Base-by-base conservation (phyloP, 2,888 invertebrate genomes). In the Pediacus dermestoides region DNA sequence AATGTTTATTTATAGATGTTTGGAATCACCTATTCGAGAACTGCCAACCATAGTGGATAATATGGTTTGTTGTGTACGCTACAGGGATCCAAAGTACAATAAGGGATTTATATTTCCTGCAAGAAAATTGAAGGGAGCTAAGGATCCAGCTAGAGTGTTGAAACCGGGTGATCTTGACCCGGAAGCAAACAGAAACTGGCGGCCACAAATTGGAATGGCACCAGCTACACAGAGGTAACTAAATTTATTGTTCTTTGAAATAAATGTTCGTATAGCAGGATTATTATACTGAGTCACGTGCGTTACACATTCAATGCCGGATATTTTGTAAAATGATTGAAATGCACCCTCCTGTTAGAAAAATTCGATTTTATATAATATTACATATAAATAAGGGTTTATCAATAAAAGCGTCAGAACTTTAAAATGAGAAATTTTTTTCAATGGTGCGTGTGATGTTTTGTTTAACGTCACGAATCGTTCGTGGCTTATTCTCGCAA, bases 101-200 rank as follows among this genome's bases (percentile, higher is more conserved):
- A 74, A 74, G 2, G 82, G 80, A 55, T 88, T 79, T 66, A 73
- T 88, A 25, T 94, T 89, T 70, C 82, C 83, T n/a, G 84, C 94
- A 23, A 73, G 71, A 11, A 72, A 81, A 37, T 74, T 86, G 18
- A 71, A 77, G 40, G 78, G 78, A 2, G 86, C 79, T 10, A 74
- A 75, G 38, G 81, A 85, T 52, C 89, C 94, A 1, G 76, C 80
- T 0, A 71, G 77, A 45, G 85, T 89, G 4, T 72, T 94, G 37
- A 89, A 89, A 63, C 88, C 91, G 0, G 82, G 81, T 21, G 81
- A 88, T 65, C 75, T 85, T 42, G 68, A 68, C 2, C 73, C 72
- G n/a, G 72, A 77, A 57, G 76, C 80, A 49, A 78, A 78, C 56
- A 75, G 81, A 63, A 82, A 84, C 61, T 89, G 83, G 78, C 73